phyloP scores from a whole-genome alignment of 2,888 invertebrate species.

The Acleris laterana region DNA sequence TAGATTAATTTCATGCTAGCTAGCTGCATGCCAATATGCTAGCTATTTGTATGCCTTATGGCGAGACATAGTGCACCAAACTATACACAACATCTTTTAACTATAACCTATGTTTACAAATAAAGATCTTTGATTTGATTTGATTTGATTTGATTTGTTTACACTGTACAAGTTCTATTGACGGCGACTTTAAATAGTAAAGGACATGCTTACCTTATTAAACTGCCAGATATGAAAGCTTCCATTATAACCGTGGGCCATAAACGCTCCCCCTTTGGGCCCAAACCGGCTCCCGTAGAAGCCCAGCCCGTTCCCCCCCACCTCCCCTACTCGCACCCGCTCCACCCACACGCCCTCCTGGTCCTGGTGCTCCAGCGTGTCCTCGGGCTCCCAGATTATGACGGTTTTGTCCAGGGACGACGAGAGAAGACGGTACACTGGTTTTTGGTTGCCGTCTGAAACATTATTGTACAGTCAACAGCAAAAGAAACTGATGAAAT shows the following conservation, averaged over 20 bases:
- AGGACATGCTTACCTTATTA: slow-evolving; percentile 60
- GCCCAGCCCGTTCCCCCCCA: slow-evolving; percentile 97
- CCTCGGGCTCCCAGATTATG: slow-evolving; percentile 92
- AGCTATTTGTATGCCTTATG: too few species aligned
- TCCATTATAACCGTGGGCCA: slow-evolving; percentile 96
- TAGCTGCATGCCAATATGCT: too few species aligned
- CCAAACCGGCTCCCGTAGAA: slow-evolving; percentile 95
- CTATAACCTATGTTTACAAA: too few species aligned
- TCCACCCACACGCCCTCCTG: slow-evolving; percentile 89
- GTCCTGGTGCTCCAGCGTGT: slow-evolving; percentile 53
- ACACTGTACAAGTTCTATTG: too few species aligned
- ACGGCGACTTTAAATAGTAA: too few species aligned
- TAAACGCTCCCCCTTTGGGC: slow-evolving; percentile 87
- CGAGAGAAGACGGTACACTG: slow-evolving; percentile 87
- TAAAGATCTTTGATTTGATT: too few species aligned
- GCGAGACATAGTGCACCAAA: too few species aligned
- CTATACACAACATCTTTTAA: too few species aligned
- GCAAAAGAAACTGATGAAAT: too few species aligned
- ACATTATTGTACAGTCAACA: too few species aligned
- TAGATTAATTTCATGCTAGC: too few species aligned
- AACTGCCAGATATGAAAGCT: slow-evolving; percentile 94
- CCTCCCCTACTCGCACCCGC: slow-evolving; percentile 92
- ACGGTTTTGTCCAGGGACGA: slow-evolving; percentile 96
- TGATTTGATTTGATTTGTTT: too few species aligned
- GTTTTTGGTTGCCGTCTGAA: slow-evolving; percentile 33